These are phyloP conservation scores for Sebastes hubbsi DNA, from an alignment of 2,797 vertebrate genomes.

Conservation along the genomic window DNA sequence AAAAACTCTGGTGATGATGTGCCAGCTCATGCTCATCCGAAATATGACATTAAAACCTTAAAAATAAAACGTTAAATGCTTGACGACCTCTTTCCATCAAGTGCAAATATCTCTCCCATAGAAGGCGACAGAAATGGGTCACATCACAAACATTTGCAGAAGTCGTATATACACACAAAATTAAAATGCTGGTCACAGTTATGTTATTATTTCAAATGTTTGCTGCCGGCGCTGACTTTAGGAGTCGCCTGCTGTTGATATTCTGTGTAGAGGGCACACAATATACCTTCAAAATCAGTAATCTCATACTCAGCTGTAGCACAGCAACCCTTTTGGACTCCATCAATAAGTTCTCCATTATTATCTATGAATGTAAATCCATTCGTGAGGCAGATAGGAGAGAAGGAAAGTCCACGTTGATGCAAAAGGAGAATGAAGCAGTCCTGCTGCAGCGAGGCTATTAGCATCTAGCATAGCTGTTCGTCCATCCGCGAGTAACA, in stretches of 20 bases:
- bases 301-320: neutral
- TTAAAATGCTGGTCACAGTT: conserved; percentile 28
- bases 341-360: neutral
- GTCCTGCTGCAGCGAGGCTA: conserved; percentile 15
- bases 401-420: neutral
- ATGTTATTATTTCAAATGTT: conserved; percentile 11
- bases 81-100: conserved; percentile 9
- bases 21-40: conserved; percentile 2
- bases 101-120: neutral
- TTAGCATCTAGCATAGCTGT: conserved; percentile 62
- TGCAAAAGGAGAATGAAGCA: neutral
- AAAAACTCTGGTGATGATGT: conserved; percentile 3
- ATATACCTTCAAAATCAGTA: neutral
- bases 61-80: conserved; percentile 43
- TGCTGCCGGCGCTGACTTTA: neutral
- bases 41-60: conserved; percentile 15
- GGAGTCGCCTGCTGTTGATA: neutral
- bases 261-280: neutral
- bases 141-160: conserved; percentile 40
- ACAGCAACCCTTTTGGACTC: conserved; percentile 5
- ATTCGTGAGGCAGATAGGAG: neutral
- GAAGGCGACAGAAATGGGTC: conserved; percentile 48
- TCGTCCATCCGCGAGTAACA: conserved; percentile 50
- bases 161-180: conserved; percentile 1
- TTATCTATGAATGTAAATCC: neutral